Percentiles rank a stretch among this genome's conserved stretches.
Conservation (phyloP, 2,113 vertebrate species). For the Mirza zaza region DNA sequence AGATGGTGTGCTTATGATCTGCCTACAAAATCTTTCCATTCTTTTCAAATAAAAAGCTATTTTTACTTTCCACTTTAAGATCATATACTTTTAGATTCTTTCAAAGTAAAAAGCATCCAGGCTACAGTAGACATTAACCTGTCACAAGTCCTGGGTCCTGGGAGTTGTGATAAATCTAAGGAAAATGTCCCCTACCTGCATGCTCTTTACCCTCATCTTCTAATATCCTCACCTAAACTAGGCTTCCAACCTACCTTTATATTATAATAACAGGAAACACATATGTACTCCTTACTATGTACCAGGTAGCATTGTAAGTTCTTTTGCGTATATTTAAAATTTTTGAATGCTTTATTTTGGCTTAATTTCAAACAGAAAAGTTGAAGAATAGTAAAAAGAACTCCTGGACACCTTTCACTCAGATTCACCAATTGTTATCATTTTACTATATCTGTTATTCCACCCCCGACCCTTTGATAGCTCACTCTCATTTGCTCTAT, state of each 20-base stretch:
- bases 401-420: background rate
- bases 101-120: slow-evolving; percentile 33
- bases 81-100: slow-evolving; percentile 57
- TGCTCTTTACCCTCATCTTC: slow-evolving; percentile 1
- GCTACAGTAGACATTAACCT: slow-evolving; percentile 37
- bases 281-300: background rate
- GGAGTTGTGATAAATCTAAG: background rate
- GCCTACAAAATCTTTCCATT: slow-evolving; percentile 62
- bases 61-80: slow-evolving; percentile 64
- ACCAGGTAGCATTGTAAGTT: background rate
- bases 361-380: slow-evolving; percentile 26
- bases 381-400: background rate
- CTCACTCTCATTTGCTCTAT: background rate
- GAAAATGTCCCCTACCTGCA: background rate
- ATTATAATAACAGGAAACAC: background rate
- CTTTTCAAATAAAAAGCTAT: slow-evolving; percentile 61
- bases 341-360: background rate
- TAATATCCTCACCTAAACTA: background rate
- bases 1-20: slow-evolving; percentile 68
- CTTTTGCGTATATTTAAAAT: background rate
- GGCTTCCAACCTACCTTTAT: background rate
- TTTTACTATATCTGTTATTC: background rate
- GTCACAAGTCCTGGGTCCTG: background rate
- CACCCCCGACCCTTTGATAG: background rate
- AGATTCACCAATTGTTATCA: background rate